Base-by-base conservation (phyloP, 2,113 vertebrate species). In the Anolis carolinensis region DNA sequence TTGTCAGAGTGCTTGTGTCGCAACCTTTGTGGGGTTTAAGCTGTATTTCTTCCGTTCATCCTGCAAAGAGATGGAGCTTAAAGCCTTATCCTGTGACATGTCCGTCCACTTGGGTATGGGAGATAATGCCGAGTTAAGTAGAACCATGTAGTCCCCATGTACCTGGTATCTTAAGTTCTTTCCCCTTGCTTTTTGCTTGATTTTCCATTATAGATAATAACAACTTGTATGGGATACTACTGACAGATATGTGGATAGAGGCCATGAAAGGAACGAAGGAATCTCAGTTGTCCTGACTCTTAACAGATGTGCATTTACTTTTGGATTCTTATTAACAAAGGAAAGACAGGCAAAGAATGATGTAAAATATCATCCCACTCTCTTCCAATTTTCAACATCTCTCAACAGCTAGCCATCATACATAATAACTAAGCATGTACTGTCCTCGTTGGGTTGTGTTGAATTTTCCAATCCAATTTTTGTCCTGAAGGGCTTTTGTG, bases 231-330 rank as follows among this genome's bases (percentile, higher is more conserved):
- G 76, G 89, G 90, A 95, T 83, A 72, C 44, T 92, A 90, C 59
- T 94, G 93, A 93, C 93, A 94, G 93, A 86, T 25, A 21, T 83
- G 85, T 92, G 89, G 87, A 87, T 88, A 25, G 65, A 83, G 77
- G 83, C 85, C 88, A 92, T 94, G 92, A 92, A 90, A 84, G 90
- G 72, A 90, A 50, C 90, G 90, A 88, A 91, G 74, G 79, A 93
- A 86, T 80, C 34, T 85, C 73, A 5, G 68, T 32, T 27, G 3
- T 5, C 74, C 87, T 88, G 39, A 59, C 27, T 75, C 55, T 81
- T 20, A 39, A 88, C 25, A 21, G 89, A 84, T 84, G 76, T 83
- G 27, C 0, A 5, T 72, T 52, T 79, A 23, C 44, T 83, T 7
- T 67, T 10, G 10, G 32, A 72, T 6, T 70, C 86, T 73, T 86